Evolutionary conservation across 2,888 invertebrate genomes (phyloP), one percentile per base, ranked within the genome.

Genomic region (Rotaria socialis): DNA sequence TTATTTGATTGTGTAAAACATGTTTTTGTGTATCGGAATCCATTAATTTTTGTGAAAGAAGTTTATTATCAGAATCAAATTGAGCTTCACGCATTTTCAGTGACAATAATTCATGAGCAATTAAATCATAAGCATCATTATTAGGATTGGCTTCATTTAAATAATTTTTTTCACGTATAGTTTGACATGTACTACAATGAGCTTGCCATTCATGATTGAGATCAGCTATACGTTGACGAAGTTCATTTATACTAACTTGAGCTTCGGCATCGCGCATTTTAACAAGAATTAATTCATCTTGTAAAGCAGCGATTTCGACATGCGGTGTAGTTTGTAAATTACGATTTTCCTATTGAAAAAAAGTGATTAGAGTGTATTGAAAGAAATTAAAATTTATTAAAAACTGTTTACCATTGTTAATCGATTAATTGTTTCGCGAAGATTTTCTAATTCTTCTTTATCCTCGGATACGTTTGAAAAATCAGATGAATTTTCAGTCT

Each of bases 181-280:
- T 80, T 80, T 24, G 43, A 80, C 75, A 80, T 47, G 41, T 47
- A 41, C 47, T 41, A 80, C 41, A 22, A 80, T 80, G 75, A 47
- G 47, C 86, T 87, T 88, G 67, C 74, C 84, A 80, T 87, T 87
- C 87, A n/a, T 52, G 50, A 85, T 86, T 86, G 14, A 86, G 75
- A 22, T 85, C 86, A 43, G 85, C 85, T 75, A 86, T 86, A 16
- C 85, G 85, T 90, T 96, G 96, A 87, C 96, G 93, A 89, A 99
- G 93, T 91, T 99, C 98, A 92, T 98, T 98, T 88, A 99, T 92
- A 0, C 96, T 96, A 58, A 98, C 93, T 90, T 96, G 96, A 2
- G 97, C 96, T 92, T 99, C 99, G 0, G 98, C 99, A 91, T 99
- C 99, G 52, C 98, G 93, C 88, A 99, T 92, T 91, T 98, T 98